Evolutionary conservation across 2,797 vertebrate species (phyloP).

Genomic region (Gymnopithys bicolor): DNA sequence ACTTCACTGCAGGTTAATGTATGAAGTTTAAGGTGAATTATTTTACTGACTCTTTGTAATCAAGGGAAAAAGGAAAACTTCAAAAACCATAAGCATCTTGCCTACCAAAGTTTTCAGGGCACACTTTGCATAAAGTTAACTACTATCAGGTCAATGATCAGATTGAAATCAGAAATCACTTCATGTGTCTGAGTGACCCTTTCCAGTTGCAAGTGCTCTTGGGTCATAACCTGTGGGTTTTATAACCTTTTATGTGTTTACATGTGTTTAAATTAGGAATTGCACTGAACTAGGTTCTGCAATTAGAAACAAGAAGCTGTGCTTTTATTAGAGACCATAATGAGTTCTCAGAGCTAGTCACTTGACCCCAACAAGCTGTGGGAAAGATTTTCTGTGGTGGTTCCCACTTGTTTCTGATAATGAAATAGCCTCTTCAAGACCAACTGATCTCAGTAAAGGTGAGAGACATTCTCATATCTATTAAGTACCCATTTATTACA

Average conservation of each 20-base stretch:
- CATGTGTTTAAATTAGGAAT: conserved; percentile 40
- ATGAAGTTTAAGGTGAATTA: background rate
- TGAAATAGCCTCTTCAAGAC: conserved; percentile 30
- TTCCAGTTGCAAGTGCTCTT: background rate
- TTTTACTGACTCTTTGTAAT: background rate
- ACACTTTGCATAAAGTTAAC: background rate
- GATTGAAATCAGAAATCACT: background rate
- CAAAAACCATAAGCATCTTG: background rate
- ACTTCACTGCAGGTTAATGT: background rate
- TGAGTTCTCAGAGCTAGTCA: conserved; percentile 31
- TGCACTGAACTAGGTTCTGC: background rate
- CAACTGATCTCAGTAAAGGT: conserved; percentile 25
- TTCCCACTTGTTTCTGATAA: conserved; percentile 54
- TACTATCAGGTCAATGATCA: background rate
- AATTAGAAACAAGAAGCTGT: conserved; percentile 24
- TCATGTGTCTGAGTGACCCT: background rate
- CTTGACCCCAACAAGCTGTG: conserved; percentile 32
- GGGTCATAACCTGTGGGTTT: background rate
- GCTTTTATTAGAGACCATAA: conserved; percentile 39
- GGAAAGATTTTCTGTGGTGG: conserved; percentile 11
- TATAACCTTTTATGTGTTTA: background rate
- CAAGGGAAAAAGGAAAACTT: background rate
- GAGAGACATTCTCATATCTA: conserved; percentile 2
- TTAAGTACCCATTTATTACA: conserved; percentile 21
- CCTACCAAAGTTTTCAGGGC: background rate